Evolutionary conservation across 2,113 vertebrate species (phyloP), one percentile per base, ranked within the genome.

Genomic region (Tachysurus vachellii): DNA sequence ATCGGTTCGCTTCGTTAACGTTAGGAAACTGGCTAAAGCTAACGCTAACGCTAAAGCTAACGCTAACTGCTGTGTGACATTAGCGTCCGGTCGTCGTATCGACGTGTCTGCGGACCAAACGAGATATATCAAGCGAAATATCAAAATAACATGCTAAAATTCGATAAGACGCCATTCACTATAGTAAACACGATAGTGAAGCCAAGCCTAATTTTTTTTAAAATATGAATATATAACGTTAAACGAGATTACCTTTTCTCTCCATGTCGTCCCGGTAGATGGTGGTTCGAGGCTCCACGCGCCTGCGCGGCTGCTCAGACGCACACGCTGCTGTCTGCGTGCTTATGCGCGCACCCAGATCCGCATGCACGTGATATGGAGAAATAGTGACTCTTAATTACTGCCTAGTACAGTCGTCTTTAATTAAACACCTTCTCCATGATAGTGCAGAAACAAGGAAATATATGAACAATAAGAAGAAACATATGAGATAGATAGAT

Each of bases 181-280:
- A 2, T 82, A 71, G 36, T 26, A 44, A 44, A n/a, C 26, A 2
- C 50, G 31, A 26, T 12, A 36, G 8, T 61, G 62, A 36, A 5
- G 28, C 2, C 50, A 53, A 28, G 53, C 23, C 7, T 31, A 70
- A 17, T n/a, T 54, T 36, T 36, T 36, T 36, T 36, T 16, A 66
- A 7, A 61, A 77, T 21, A 84, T 42, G 42, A 53, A 68, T 21
- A 44, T 12, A 82, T 81, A 77, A 66, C 66, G 86, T 89, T 81
- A 86, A 89, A 85, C 75, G 75, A 89, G 90, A 95, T 96, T 96
- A 98, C 97, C 97, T 97, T 98, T 98, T 93, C 96, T 96, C 96
- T 99, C 97, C 97, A 99, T 98, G 95, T 94, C 93, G 93, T 92
- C 93, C 92, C 92, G 93, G 91, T 91, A 90, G 89, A 64, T 87